Conservation (phyloP, 2,888 invertebrate species). For the Linyphia triangularis region DNA sequence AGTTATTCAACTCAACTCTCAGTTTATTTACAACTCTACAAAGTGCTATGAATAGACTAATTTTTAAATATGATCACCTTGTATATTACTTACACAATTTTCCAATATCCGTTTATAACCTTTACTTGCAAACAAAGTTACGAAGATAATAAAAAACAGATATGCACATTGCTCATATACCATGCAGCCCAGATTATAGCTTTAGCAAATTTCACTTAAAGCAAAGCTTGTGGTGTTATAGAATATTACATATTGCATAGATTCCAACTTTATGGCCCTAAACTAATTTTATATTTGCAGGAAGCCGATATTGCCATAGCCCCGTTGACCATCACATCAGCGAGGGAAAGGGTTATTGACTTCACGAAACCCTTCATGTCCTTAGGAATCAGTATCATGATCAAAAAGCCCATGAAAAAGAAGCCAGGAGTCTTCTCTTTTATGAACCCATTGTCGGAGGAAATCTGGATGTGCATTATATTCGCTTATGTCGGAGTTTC, state of each 20-base stretch:
- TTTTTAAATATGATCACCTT: too few species aligned
- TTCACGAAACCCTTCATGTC: slow-evolving; percentile 84
- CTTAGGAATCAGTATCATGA: slow-evolving; percentile 83
- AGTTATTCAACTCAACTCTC: too few species aligned
- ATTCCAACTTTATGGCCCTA: background rate
- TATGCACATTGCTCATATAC: too few species aligned
- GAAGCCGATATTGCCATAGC: slow-evolving; percentile 83
- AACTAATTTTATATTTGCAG: slow-evolving; percentile 78
- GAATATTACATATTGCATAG: too few species aligned
- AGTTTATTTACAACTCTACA: too few species aligned
- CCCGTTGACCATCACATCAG: slow-evolving; percentile 83
- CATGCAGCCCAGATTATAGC: too few species aligned
- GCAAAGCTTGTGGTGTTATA: background rate
- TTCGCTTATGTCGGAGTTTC: slow-evolving; percentile 82
- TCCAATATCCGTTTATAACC: too few species aligned
- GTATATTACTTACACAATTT: too few species aligned
- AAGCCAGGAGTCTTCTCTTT: slow-evolving; percentile 83
- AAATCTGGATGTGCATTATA: slow-evolving; percentile 83
- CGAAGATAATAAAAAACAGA: too few species aligned
- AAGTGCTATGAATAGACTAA: too few species aligned
- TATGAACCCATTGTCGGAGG: slow-evolving; percentile 82
- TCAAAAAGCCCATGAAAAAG: slow-evolving; percentile 82
- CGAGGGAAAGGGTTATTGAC: slow-evolving; percentile 82
- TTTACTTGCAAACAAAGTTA: too few species aligned
- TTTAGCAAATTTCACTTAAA: background rate